These are phyloP conservation scores for Thera obeliscata DNA, from an alignment of 2,888 invertebrate genomes.

Conservation along the genomic window DNA sequence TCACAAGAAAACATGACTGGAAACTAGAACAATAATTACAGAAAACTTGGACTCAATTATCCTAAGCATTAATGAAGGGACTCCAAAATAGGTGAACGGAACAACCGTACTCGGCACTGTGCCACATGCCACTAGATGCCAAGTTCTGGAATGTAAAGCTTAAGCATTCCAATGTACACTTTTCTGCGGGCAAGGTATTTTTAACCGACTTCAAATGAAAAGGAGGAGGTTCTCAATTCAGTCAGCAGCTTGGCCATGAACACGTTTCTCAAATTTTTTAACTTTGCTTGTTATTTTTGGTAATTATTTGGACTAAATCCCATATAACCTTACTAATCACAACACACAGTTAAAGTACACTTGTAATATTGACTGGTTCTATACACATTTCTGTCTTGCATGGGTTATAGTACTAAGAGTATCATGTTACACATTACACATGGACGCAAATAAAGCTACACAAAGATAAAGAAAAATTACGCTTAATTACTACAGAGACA, in stretches of 20 bases:
- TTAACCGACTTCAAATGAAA: too few species aligned
- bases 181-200: constrained; percentile 17
- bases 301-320: neutral
- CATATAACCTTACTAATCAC: neutral
- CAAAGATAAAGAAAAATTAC: too few species aligned
- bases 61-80: constrained; percentile 32
- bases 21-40: constrained; percentile 18
- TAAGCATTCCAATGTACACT: constrained; percentile 31
- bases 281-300: neutral
- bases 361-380: too few species aligned
- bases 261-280: too few species aligned
- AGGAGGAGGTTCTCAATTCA: too few species aligned
- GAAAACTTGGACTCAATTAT: constrained; percentile 29
- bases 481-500: too few species aligned
- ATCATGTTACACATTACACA: too few species aligned
- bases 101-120: constrained; percentile 31
- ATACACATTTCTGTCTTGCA: too few species aligned
- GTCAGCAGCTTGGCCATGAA: too few species aligned
- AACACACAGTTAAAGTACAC: too few species aligned
- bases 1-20: constrained; percentile 2
- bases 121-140: constrained; percentile 39
- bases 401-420: too few species aligned
- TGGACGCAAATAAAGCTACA: too few species aligned
- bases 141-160: constrained; percentile 27
- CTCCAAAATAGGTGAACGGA: constrained; percentile 24